These are phyloP conservation scores for Recurvirostra avosetta DNA, from an alignment of 2,113 vertebrate genomes.

Conservation along the genomic window DNA sequence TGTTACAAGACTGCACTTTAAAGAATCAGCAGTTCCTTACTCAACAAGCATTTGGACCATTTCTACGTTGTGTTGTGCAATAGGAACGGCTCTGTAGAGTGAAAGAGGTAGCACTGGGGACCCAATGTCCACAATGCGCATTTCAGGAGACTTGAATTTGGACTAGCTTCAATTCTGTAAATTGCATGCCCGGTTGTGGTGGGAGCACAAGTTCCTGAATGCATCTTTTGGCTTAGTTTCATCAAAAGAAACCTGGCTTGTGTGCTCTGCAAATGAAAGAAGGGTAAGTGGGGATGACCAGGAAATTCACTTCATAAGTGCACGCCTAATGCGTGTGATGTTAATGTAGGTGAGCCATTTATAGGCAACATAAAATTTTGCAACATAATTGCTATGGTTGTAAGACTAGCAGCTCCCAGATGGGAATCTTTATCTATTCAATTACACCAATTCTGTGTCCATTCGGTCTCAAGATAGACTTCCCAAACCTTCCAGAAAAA, in stretches of 20 bases:
- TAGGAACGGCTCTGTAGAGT: neutral
- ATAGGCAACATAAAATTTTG: neutral
- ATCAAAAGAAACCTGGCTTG: neutral
- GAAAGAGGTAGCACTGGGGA: neutral
- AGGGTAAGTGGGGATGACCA: neutral
- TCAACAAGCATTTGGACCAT: neutral
- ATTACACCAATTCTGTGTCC: neutral
- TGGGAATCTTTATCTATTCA: neutral
- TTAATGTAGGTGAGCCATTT: neutral
- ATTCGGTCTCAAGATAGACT: neutral
- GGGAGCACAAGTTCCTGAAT: neutral
- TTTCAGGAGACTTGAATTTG: neutral
- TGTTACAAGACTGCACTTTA: neutral
- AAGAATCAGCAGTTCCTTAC: neutral
- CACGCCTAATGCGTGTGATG: neutral
- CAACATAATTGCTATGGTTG: neutral
- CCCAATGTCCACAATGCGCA: neutral
- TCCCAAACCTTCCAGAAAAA: neutral
- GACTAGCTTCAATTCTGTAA: neutral
- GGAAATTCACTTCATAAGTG: neutral
- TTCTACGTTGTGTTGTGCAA: neutral
- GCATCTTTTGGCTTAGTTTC: neutral
- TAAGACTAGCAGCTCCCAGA: neutral
- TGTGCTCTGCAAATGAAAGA: neutral
- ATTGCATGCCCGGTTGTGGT: neutral